Conservation (phyloP, 2,113 vertebrate species). For the Thalassarche chlororhynchos region DNA sequence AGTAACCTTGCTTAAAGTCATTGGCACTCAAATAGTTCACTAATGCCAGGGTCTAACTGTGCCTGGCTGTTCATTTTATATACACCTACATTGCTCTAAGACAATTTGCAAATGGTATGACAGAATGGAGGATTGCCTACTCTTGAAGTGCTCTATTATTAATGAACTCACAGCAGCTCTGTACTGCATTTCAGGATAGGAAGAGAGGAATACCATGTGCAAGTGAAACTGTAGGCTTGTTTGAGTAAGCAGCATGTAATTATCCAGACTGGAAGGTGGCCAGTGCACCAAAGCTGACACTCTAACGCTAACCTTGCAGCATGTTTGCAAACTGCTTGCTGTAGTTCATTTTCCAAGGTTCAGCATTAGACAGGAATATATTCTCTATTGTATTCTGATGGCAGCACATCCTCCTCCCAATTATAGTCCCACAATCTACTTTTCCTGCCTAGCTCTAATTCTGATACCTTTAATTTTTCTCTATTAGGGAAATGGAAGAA, state of each 20-base stretch:
- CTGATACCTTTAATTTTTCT: background rate
- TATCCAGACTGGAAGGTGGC: constrained; percentile 39
- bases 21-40: background rate
- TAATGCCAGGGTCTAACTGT: background rate
- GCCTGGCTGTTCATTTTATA: background rate
- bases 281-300: background rate
- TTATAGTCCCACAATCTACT: background rate
- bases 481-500: background rate
- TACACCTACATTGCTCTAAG: background rate
- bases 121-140: background rate
- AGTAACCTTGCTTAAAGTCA: background rate
- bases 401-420: background rate
- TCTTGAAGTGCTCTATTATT: background rate
- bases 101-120: background rate
- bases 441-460: background rate
- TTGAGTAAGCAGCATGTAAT: constrained; percentile 29
- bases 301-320: background rate
- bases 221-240: constrained; percentile 15
- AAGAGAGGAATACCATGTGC: background rate
- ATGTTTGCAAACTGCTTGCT: constrained; percentile 14
- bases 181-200: background rate
- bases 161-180: background rate
- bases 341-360: background rate
- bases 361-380: background rate
- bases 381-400: background rate